Evolutionary conservation across 2,113 vertebrate genomes (phyloP).

Genomic region (Eonycteris spelaea): DNA sequence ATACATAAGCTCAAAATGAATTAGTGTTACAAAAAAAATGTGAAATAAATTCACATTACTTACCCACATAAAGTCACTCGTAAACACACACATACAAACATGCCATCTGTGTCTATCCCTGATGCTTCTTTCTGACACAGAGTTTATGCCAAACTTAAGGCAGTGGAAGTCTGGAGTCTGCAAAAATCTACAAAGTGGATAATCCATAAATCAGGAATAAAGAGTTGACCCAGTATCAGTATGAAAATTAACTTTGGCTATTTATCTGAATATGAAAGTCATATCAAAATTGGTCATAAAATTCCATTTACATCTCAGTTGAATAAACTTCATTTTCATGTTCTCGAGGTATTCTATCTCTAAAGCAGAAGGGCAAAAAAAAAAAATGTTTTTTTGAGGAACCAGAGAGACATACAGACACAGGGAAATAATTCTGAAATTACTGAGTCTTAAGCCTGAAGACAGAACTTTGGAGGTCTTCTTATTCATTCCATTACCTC

Average conservation of each 20-base stretch:
- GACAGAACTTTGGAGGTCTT: background rate
- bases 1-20: background rate
- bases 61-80: background rate
- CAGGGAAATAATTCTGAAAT: background rate
- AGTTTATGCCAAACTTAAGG: background rate
- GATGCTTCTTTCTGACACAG: background rate
- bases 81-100: background rate
- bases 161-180: background rate
- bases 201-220: background rate
- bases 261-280: background rate
- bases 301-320: background rate
- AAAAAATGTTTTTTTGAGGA: background rate
- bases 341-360: background rate
- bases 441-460: background rate
- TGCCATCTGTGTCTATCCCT: background rate
- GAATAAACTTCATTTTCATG: background rate
- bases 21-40: background rate
- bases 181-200: background rate
- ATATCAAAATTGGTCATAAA: slow-evolving; percentile 3
- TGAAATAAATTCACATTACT: background rate
- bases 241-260: background rate
- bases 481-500: background rate
- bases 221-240: background rate
- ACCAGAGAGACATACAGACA: background rate
- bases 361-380: background rate